phyloP scores from a whole-genome alignment of 2,113 vertebrate species.

The Myodes glareolus region DNA sequence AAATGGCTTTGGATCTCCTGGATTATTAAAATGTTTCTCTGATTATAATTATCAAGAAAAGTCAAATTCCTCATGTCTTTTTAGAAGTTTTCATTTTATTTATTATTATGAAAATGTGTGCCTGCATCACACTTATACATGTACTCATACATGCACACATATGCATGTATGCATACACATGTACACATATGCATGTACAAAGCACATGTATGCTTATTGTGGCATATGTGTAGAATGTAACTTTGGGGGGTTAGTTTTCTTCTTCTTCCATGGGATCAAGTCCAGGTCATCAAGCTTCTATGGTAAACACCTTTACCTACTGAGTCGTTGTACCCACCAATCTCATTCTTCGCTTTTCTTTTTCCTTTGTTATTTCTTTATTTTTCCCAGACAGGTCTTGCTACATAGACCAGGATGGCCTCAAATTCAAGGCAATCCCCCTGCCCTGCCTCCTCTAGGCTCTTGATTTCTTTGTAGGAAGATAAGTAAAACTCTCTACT shows the following conservation, averaged over 20 bases:
- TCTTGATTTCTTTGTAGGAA: neutral
- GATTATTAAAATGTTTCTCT: neutral
- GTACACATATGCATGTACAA: too few relatives aligned
- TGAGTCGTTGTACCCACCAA: neutral
- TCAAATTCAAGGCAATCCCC: neutral
- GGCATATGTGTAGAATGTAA: neutral
- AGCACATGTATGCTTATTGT: neutral
- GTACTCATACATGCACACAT: too few relatives aligned
- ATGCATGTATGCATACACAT: too few relatives aligned
- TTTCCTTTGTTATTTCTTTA: neutral
- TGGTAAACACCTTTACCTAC: neutral
- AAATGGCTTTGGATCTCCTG: neutral
- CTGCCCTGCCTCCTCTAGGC: neutral
- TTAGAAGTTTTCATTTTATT: neutral
- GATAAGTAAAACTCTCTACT: conserved; percentile 4
- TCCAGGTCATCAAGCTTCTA: neutral
- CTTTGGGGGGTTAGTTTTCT: neutral
- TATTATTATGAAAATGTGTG: neutral
- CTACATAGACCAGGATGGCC: neutral
- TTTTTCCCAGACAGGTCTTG: neutral
- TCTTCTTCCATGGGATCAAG: neutral
- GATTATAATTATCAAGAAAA: neutral
- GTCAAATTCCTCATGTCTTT: neutral
- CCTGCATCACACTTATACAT: neutral
- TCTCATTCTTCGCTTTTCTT: neutral